Conservation (phyloP, 1,140 invertebrate genomes). For the Bombyx mandarina region DNA sequence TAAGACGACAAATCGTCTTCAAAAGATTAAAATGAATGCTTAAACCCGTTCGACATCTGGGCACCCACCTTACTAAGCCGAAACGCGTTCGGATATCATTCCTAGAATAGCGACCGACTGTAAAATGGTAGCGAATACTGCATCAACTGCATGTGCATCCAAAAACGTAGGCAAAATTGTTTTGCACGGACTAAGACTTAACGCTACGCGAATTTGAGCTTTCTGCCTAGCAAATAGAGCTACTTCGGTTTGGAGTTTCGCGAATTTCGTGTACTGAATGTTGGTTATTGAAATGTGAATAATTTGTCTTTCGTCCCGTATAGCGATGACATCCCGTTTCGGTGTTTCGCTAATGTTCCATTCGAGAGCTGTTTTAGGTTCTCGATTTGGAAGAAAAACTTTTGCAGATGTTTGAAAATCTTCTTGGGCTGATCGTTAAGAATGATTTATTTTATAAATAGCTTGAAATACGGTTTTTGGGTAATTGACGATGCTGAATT, state of each 20-base stretch:
- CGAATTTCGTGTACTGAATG: no score
- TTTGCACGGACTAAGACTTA: conserved; percentile 5
- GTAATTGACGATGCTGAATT: no score
- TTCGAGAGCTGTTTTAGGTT: conserved; percentile 12
- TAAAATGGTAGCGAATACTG: conserved; percentile 58
- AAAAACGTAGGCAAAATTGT: conserved; percentile 34
- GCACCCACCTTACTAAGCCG: conserved; percentile 52
- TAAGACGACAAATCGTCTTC: conserved; percentile 40
- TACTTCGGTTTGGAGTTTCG: no score
- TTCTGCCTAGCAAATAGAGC: neutral
- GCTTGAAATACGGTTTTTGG: no score
- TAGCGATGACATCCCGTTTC: conserved; percentile 49
- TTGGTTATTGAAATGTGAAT: conserved; percentile 37
- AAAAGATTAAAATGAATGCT: neutral
- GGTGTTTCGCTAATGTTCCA: conserved; percentile 22
- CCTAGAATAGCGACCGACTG: conserved; percentile 68
- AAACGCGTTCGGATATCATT: conserved; percentile 54
- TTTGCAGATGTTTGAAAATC: no score
- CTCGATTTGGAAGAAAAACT: conserved; percentile 16
- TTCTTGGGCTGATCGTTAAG: neutral
- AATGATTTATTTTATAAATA: conserved; percentile 1
- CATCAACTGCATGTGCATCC: conserved; percentile 61
- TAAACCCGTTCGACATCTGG: conserved; percentile 46
- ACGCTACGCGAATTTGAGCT: conserved; percentile 15
- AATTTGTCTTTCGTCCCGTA: conserved; percentile 56